A percentile compares a stretch with the other conserved stretches of the same genome.
Conservation (phyloP, 2,888 invertebrate genomes). For the Ceriagrion tenellum region DNA sequence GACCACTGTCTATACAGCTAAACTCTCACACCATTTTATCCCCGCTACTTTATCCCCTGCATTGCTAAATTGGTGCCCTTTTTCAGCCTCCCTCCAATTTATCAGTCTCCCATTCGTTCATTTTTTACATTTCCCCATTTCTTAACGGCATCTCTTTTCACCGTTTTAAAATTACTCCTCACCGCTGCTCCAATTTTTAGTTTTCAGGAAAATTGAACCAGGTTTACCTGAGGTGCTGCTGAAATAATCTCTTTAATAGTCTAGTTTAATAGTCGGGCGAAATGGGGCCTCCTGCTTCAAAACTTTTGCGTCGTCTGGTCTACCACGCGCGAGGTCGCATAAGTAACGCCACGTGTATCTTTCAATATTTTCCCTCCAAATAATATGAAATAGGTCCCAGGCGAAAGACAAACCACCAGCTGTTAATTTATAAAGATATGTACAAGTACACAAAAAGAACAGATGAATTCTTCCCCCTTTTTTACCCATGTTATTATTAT, state of each 20-base stretch:
- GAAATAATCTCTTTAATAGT: neutral
- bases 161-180: neutral
- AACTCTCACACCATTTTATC: no score
- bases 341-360: neutral
- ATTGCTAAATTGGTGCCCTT: neutral
- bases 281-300: neutral
- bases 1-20: no score
- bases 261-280: neutral
- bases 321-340: neutral
- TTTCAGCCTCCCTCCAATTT: neutral
- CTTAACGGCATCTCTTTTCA: neutral
- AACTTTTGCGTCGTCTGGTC: neutral
- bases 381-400: neutral
- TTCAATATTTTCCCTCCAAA: neutral
- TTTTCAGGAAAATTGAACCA: no score
- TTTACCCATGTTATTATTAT: no score
- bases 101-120: neutral
- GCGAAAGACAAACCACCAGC: no score
- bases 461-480: no score
- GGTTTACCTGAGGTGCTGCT: neutral
- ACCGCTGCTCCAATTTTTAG: neutral
- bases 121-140: neutral
- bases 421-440: no score
- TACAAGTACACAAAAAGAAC: no score
- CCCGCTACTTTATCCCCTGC: neutral